Base-by-base conservation (phyloP, 2,113 vertebrate genomes). In the Ctenodactylus gundi region DNA sequence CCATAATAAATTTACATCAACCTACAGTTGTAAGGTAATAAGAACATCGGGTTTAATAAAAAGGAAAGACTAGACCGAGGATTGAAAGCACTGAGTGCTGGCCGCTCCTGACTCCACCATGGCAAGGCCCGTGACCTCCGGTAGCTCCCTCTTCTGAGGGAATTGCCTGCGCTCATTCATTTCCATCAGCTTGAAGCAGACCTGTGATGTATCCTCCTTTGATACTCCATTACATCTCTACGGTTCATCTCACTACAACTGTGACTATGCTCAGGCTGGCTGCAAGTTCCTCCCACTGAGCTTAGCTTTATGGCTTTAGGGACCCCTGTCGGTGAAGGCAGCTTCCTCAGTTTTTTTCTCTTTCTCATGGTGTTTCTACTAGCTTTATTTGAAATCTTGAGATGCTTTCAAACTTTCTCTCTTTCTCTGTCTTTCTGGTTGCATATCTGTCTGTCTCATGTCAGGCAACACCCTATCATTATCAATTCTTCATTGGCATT, bases 1-100 rank as follows among this genome's bases (percentile, higher is more conserved):
- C 41, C 51, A 39, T 55, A 88, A 44, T 76, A 90, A 90, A 34
- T 67, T 85, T 73, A 53, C 44, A 15, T 64, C 41, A 88, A 96
- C 20, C 5, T 44, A 57, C 41, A 39, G 23, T 85, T 85, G 80
- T 85, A 77, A 53, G 25, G 91, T 62, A 85, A 51, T 73, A 27
- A 75, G 92, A 90, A 12, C 29, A 57, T 73, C 21, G 29, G 27
- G 10, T n/a, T 41, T 84, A 70, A 67, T 51, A 62, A 18, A 41
- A 91, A n/a, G 41, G 53, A 67, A 70, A n/a, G 0, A 27, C 9
- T 15, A 62, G 1, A 41, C 17, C 29, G 11, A 20, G 23, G 3
- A 64, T 15, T 34, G 13, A 60, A 77, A 77, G 34, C 14, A 18
- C 25, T n/a, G 27, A 23, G 49, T 13, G 0, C 3, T 34, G 34